Evolutionary conservation across 1,140 invertebrate species (phyloP).

Genomic region (Lasioglossum baleicum): DNA sequence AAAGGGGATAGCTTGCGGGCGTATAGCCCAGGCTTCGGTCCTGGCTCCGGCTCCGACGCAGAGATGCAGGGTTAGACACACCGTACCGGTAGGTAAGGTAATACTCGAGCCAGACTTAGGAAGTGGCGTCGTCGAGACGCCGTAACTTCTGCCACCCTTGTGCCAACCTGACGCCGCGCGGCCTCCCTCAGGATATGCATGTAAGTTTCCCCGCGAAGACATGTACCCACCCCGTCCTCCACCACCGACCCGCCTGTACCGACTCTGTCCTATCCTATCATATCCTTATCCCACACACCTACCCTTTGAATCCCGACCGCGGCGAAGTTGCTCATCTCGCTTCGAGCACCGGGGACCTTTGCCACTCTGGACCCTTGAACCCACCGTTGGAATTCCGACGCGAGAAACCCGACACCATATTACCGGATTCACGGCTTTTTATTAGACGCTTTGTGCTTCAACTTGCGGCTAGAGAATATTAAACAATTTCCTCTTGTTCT

Average conservation of each 20-base stretch:
- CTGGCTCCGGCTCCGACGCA: background rate
- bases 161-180: constrained; percentile 69
- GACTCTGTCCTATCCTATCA: constrained; percentile 67
- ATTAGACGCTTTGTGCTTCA: too few relatives aligned
- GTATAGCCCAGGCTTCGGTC: background rate
- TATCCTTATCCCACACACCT: constrained; percentile 50
- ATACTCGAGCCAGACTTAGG: constrained; percentile 69
- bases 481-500: too few relatives aligned
- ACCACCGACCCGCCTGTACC: background rate
- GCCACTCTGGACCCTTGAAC: background rate
- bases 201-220: constrained; percentile 71
- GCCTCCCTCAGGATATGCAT: constrained; percentile 67
- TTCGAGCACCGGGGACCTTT: background rate
- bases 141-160: constrained; percentile 74
- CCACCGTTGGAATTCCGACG: too few relatives aligned
- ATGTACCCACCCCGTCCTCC: constrained; percentile 51
- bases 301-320: constrained; percentile 14
- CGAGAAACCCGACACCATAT: too few relatives aligned
- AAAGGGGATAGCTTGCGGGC: constrained; percentile 45
- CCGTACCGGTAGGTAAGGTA: constrained; percentile 43
- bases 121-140: constrained; percentile 73
- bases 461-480: too few relatives aligned
- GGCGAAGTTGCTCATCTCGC: constrained; percentile 2
- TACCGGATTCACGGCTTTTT: too few relatives aligned
- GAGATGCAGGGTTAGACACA: constrained; percentile 40